These are phyloP conservation scores for Apodemus sylvaticus DNA, from an alignment of 2,113 vertebrate species.

Conservation along the genomic window DNA sequence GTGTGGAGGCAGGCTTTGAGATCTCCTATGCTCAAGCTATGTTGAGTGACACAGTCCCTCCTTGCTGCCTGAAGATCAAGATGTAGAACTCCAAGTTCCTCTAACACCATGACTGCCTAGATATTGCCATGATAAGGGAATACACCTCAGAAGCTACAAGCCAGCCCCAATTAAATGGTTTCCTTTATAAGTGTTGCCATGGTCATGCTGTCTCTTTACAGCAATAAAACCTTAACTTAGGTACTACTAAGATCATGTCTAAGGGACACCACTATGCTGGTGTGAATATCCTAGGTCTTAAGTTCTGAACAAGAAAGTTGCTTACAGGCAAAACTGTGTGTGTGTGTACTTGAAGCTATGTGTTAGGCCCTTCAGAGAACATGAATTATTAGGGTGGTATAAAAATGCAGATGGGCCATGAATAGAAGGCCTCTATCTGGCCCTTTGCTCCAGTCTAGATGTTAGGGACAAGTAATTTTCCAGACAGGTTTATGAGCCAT, in stretches of 20 bases:
- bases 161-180: too few species aligned
- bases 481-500: neutral
- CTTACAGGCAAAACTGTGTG: neutral
- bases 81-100: too few species aligned
- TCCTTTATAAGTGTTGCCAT: too few species aligned
- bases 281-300: neutral
- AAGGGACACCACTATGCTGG: neutral
- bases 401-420: neutral
- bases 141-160: too few species aligned
- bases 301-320: neutral
- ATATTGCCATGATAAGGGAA: too few species aligned
- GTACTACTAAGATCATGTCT: neutral
- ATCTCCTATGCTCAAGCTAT: too few species aligned
- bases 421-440: neutral
- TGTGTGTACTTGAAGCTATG: neutral
- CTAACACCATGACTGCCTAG: too few species aligned
- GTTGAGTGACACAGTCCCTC: too few species aligned
- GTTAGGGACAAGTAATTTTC: neutral
- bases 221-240: neutral
- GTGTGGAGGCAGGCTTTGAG: too few species aligned
- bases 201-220: too few species aligned
- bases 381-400: neutral
- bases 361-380: neutral
- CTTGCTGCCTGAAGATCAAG: too few species aligned
- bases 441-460: neutral